Evolutionary conservation across 2,113 vertebrate species (phyloP), one percentile per base, ranked within the genome.

Genomic region (Vicugna pacos): DNA sequence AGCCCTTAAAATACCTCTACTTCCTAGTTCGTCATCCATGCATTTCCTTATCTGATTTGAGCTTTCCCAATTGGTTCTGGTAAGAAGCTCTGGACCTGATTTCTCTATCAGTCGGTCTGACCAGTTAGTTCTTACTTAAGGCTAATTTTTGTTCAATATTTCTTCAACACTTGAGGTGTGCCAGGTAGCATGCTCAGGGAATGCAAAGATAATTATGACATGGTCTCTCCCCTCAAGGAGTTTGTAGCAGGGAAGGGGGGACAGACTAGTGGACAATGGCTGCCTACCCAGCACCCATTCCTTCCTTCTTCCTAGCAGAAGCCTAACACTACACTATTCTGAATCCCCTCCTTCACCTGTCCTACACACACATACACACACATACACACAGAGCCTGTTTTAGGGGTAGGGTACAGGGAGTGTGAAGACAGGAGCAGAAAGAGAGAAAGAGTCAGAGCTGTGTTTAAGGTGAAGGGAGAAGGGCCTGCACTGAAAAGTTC

Each of bases 31-130:
- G n/a, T 32, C 75, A 54, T 30, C 58, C 17, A 46, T 70, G 24
- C 65, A 16, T 73, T 83, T 97, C 80, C 72, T 65, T 93, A 52
- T 77, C 91, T 91, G 50, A 46, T 15, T 62, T 48, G 48, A 72
- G 89, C 65, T 67, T 89, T 85, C 69, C 72, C 52, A 75, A 24
- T 11, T 73, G 85, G 73, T 89, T 87, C 80, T 94, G 89, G 73
- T 54, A 83, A 94, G 70, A 91, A 72, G 26, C 72, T 95, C 48
- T 89, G 91, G 81, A 88, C 65, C 89, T 82, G 65, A 88, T 89
- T 90, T 76, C 69, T 83, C 69, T 82, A 58, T 64, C 48, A 73
- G 35, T 75, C 3, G 28, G 28, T 65, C n/a, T 75, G 56, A 84
- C 35, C 80, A 92, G 75, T 75, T 82, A 93, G 32, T 30, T 58